Evolutionary conservation across 2,797 vertebrate species (phyloP), one percentile per base, ranked within the genome.

Genomic region (Dendrocincla fuliginosa): DNA sequence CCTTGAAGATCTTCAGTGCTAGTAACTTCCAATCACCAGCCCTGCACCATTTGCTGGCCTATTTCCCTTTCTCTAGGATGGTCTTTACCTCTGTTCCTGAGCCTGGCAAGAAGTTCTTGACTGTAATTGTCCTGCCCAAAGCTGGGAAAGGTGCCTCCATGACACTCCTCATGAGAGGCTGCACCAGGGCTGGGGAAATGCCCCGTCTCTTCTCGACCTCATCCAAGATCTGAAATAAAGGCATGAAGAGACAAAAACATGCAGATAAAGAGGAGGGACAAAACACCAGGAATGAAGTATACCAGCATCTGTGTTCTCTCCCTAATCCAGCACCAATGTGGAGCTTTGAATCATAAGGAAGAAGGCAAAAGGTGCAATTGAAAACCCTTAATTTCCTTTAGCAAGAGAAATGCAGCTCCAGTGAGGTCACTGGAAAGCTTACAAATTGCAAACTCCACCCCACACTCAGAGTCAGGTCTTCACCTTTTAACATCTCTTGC

Each of bases 121-220:
- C 98, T 27, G 98, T 97, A 95, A 99, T 99, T 2, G 99, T 99
- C 79, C 99, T 98, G 46, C 99, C 99, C 71, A 99, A 98, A 76
- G 99, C 99, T 27, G 99, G 99, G 94, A 99, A 99, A 9, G 99
- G 99, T 84, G 99, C 99, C 94, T 99, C 99, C 99, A 99, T 99
- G 89, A 99, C 99, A 60, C 99, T 99, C 95, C 99, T 99, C 99
- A 99, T 99, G 83, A 99, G 99, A 37, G 99, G 99, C 97, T 99
- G 99, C 57, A 99, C 99, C 95, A 99, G 98, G 32, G 99, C 99
- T 1, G 99, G 99, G 4, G 99, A 99, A 96, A 99, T 99, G 33
- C 98, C 98, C 39, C 99, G 98, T 83, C 99, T 98, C 97, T 99
- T 99, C 96, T 99, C 99, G 84, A 99, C 99, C 92, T 99, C 99